Conservation (phyloP, 2,113 vertebrate species). For the Nematolebias whitei region DNA sequence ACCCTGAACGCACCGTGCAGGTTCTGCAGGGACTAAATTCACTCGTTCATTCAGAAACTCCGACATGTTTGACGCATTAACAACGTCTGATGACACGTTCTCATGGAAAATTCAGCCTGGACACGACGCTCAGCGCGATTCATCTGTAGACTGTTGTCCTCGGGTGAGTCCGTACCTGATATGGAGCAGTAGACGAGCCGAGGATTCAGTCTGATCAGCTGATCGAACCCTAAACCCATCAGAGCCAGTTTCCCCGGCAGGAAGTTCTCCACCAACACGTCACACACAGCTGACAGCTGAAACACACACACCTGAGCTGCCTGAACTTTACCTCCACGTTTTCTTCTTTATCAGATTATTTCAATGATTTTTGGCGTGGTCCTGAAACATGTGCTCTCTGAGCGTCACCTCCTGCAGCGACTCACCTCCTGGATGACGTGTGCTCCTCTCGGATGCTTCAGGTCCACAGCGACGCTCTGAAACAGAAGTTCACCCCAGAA, state of each 20-base stretch:
- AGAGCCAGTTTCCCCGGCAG: constrained; percentile 88
- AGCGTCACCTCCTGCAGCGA: not conserved
- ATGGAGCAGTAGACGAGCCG: constrained; percentile 92
- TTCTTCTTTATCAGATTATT: too few relatives aligned
- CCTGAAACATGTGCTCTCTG: too few relatives aligned
- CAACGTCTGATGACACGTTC: not conserved
- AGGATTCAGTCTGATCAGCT: constrained; percentile 83
- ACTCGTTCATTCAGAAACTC: not conserved
- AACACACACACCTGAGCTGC: constrained; percentile 75
- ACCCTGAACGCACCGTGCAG: too few relatives aligned
- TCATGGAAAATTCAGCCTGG: not conserved
- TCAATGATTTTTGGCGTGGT: too few relatives aligned
- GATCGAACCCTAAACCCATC: constrained; percentile 88
- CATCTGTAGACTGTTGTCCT: too few relatives aligned
- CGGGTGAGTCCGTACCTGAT: constrained; percentile 78
- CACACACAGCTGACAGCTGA: constrained; percentile 88
- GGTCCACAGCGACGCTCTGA: constrained; percentile 93
- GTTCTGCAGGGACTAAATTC: not conserved
- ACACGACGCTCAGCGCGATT: too few relatives aligned
- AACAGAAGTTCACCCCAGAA: too few relatives aligned
- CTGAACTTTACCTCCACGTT: too few relatives aligned
- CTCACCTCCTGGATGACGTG: constrained; percentile 84
- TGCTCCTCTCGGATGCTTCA: constrained; percentile 87
- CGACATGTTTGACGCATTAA: too few relatives aligned
- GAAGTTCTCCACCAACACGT: constrained; percentile 94